Conservation (phyloP, 1,140 invertebrate genomes). For the Bathynomus jamesi region DNA sequence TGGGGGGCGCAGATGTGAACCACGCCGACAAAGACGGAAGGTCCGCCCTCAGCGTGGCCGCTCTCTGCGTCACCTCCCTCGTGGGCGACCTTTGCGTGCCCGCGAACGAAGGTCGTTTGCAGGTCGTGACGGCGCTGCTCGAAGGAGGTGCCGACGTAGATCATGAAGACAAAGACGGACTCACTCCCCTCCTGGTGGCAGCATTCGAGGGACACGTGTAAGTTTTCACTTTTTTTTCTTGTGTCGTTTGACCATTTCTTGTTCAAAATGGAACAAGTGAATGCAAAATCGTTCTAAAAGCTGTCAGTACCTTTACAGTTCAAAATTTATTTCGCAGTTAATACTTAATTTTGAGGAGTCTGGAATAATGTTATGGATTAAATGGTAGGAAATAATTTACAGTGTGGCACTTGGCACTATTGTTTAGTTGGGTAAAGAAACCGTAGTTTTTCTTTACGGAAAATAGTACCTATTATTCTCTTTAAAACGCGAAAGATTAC, state of each 20-base stretch:
- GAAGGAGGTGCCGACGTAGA: constrained; percentile 79
- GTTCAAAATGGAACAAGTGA: not conserved
- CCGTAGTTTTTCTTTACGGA: too few relatives aligned
- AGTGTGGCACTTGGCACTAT: too few relatives aligned
- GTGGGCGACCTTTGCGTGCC: constrained; percentile 89
- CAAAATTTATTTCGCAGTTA: too few relatives aligned
- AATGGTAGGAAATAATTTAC: too few relatives aligned
- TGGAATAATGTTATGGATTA: too few relatives aligned
- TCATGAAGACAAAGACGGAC: constrained; percentile 82
- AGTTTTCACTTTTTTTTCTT: constrained; percentile 37
- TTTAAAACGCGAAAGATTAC: too few relatives aligned
- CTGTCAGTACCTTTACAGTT: too few relatives aligned
- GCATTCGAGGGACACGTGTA: constrained; percentile 85
- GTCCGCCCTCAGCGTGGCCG: constrained; percentile 84
- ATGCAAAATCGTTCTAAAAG: too few relatives aligned
- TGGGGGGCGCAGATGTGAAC: constrained; percentile 76
- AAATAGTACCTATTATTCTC: too few relatives aligned
- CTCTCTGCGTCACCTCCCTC: constrained; percentile 67
- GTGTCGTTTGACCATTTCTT: not conserved
- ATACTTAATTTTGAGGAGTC: too few relatives aligned
- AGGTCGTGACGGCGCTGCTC: constrained; percentile 64
- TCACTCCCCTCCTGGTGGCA: constrained; percentile 85
- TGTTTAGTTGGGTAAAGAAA: too few relatives aligned
- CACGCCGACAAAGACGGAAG: constrained; percentile 58
- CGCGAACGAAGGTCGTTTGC: constrained; percentile 57